Evolutionary conservation across 2,797 vertebrate genomes (phyloP), one percentile per base, ranked within the genome.

Genomic region (Acipenser ruthenus): DNA sequence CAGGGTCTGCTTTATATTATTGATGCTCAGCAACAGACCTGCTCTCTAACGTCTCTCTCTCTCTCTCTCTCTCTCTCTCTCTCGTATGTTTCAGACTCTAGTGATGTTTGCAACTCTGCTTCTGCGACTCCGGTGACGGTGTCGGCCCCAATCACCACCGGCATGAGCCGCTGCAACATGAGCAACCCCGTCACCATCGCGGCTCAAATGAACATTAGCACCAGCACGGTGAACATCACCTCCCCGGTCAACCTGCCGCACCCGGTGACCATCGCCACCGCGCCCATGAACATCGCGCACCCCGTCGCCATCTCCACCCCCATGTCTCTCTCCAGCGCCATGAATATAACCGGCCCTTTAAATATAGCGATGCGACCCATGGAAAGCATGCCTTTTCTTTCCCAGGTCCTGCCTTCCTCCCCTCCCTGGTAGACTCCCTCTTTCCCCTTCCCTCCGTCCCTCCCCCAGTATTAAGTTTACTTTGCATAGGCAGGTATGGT

Each of bases 201-300:
- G 52, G 92, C 95, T 73, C 95, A 96, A 81, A 97, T 99, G 96
- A 98, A 94, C 93, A 95, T 97, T 70, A 93, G 92, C 81, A 96
- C 95, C 78, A 96, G 94, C 81, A 95, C 96, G 0, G 89, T 97
- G 67, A 97, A 95, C 80, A 96, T 98, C 91, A 93, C 92, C 9
- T 95, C 96, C 66, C 93, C 93, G 0, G 83, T 97, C 80, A 94
- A 92, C 86, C 88, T 99, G 75, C 96, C 96, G 73, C 96, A 99
- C 77, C 96, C 94, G 0, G 94, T 99, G 80, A 97, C 95, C 63
- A 96, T 97, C 80, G 23, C 23, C 23, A 97, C 94, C 0, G 94
- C 93, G 61, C 95, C 96, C 1, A 92, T 98, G 86, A 98, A 97
- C 87, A 93, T 98, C 69, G 87, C 95, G 1, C 23, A 37, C 65